Base-by-base conservation (phyloP, 2,113 vertebrate genomes). In the Nycticryphes semicollaris region DNA sequence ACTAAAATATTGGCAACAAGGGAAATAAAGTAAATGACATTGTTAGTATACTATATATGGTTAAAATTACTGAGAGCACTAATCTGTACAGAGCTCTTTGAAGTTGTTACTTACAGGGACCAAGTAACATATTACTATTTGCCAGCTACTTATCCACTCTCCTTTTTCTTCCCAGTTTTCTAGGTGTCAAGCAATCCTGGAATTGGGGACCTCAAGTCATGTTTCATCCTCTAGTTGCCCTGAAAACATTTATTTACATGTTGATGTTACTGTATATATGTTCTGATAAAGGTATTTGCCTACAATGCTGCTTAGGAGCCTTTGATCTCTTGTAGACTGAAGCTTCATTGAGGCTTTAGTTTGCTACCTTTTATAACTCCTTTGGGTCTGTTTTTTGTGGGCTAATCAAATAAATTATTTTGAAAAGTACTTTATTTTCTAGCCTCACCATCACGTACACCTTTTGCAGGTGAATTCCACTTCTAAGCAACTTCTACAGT, bases 341-440 rank as follows among this genome's bases (percentile, higher is more conserved):
- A 86, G 22, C n/a, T 59, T 62, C 17, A 7, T 2, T 41, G 28
- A 51, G 30, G 50, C 30, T 84, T 75, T 27, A 0, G 4, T 70
- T 81, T 91, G 27, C 37, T 87, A 9, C 20, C 72, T 89, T 57
- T 66, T 33, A 5, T 60, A 66, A 48, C 22, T 77, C 21, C 48
- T 74, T 72, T 88, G 51, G 35, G 48, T 43, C 17, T 64, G 51
- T 47, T 50, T 91, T 89, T 91, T 75, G 68, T 72, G 47, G 48
- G 10, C 14, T 47, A 63, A 45, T 64, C 14, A 70, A 35, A 27
- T 23, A 67, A 67, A 9, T 60, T 87, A 60, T 51, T 91, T 59
- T 66, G n/a, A 80, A n/a, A 69, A 74, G 63, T 48, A 37, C 18
- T 74, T 92, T 8, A 64, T 95, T 64, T 88, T 83, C 14, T 66